Conservation (phyloP, 2,113 vertebrate genomes). For the Mystacornis crossleyi region DNA sequence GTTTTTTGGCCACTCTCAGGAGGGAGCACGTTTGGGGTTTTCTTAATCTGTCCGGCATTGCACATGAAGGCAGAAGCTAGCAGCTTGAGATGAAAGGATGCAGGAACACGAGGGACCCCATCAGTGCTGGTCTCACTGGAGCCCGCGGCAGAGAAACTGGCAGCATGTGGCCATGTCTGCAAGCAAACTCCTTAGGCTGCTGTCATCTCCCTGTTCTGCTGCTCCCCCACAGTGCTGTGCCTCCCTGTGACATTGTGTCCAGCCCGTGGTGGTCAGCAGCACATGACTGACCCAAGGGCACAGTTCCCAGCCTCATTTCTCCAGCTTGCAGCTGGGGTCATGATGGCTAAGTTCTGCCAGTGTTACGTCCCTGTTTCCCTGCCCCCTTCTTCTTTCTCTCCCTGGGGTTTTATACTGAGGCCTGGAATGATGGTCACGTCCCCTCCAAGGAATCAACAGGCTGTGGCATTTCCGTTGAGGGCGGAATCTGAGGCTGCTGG, state of each 20-base stretch:
- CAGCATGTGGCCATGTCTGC: background rate
- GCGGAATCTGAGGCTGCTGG: background rate
- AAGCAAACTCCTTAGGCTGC: background rate
- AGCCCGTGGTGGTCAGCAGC: background rate
- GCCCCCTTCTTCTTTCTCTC: background rate
- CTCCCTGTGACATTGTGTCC: background rate
- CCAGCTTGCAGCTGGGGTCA: background rate
- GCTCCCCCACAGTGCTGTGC: background rate
- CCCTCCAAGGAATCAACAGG: background rate
- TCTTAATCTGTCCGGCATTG: background rate
- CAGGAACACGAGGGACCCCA: accelerated
- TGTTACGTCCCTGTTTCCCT: background rate
- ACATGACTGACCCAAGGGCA: background rate
- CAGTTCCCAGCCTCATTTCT: background rate
- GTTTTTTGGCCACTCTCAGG: background rate
- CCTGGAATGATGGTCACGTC: background rate
- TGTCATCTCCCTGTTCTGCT: background rate
- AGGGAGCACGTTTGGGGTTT: background rate
- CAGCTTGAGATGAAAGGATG: background rate
- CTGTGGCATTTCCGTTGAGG: background rate
- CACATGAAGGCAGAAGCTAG: background rate
- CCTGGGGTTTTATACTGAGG: background rate
- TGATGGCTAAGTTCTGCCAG: background rate
- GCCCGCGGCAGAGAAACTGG: background rate
- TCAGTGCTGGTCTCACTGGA: background rate